Conservation (phyloP, 2,113 vertebrate species). For the Pipa parva region DNA sequence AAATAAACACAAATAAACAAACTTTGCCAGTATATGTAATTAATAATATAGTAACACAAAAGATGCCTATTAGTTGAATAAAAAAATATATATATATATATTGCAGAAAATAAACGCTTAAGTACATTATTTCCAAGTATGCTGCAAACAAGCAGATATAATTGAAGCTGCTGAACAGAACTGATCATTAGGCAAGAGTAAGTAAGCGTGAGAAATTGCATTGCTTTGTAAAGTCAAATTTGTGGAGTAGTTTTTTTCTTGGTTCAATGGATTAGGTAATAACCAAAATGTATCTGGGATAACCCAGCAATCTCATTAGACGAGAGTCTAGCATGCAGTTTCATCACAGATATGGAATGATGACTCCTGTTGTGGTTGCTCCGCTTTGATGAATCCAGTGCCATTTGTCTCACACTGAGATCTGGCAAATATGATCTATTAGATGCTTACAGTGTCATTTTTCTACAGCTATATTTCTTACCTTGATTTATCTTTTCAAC, state of each 20-base stretch:
- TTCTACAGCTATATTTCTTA: neutral
- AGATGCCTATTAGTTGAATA: neutral
- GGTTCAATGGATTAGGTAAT: neutral
- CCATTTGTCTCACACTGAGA: neutral
- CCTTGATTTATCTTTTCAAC: neutral
- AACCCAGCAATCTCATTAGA: neutral
- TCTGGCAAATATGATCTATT: neutral
- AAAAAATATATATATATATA: neutral
- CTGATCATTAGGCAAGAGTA: slow-evolving; percentile 15
- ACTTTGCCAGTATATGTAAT: no score
- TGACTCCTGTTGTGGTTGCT: neutral
- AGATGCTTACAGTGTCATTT: neutral
- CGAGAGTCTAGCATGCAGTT: neutral
- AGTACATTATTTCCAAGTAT: slow-evolving; percentile 18
- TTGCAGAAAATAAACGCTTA: neutral
- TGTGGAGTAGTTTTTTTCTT: slow-evolving; percentile 6
- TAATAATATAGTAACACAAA: neutral
- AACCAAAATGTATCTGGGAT: slow-evolving; percentile 6
- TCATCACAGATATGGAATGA: neutral
- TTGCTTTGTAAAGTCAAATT: neutral
- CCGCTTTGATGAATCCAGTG: neutral
- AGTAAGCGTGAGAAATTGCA: slow-evolving; percentile 14
- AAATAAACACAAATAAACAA: no score
- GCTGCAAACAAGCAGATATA: slow-evolving; percentile 10
- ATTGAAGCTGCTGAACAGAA: slow-evolving; percentile 15